Conservation (phyloP, 2,888 invertebrate species). For the Strigamia transsilvanica region DNA sequence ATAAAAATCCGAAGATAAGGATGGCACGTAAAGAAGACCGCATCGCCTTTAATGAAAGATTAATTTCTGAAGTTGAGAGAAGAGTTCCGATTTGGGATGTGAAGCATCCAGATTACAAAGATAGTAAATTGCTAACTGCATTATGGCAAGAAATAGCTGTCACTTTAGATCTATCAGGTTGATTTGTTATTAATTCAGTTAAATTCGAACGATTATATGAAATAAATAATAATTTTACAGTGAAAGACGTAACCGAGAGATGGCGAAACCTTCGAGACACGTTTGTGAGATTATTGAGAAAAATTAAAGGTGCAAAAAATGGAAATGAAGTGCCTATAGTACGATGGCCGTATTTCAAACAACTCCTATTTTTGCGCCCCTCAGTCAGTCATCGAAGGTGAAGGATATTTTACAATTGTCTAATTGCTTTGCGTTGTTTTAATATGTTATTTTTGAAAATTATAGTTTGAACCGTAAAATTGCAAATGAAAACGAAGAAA, state of each 20-base stretch:
- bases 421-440: not conserved
- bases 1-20: not conserved
- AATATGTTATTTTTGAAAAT: not conserved
- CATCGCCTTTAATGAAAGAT: slow-evolving; percentile 22
- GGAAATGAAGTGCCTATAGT: slow-evolving; percentile 18
- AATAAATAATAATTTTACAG: not conserved
- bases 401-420: not conserved
- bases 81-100: slow-evolving; percentile 3
- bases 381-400: slow-evolving; percentile 14
- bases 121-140: not conserved
- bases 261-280: slow-evolving; percentile 8
- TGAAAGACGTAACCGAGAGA: slow-evolving; percentile 7
- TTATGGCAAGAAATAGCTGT: slow-evolving; percentile 18
- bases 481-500: slow-evolving; percentile 2
- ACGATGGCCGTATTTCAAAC: slow-evolving; percentile 23
- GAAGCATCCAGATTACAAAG: slow-evolving; percentile 21
- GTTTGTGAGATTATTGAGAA: not conserved
- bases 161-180: not conserved
- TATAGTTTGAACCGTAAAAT: slow-evolving; percentile 11
- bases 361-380: slow-evolving; percentile 17
- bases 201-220: not conserved
- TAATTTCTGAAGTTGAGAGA: slow-evolving; percentile 29
- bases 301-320: slow-evolving; percentile 12
- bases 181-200: not conserved
- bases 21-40: slow-evolving; percentile 11